Evolutionary conservation across 1,140 invertebrate species (phyloP), one percentile per base, ranked within the genome.

Genomic region (Cydia amplana): DNA sequence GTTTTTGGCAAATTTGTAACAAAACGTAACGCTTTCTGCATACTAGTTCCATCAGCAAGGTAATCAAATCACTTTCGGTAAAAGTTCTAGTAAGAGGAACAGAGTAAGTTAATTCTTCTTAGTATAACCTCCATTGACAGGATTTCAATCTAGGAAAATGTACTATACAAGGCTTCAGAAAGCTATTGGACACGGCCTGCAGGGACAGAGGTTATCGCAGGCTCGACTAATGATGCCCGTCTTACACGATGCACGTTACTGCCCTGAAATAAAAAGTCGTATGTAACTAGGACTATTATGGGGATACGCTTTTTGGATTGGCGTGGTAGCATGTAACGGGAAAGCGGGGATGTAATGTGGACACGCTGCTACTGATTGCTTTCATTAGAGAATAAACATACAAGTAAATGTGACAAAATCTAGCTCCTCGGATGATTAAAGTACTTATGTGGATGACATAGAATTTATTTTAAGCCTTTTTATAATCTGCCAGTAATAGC

Each of bases 151-250:
- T 46, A 14, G 14, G 12, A 51, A 51, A n/a, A 51, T 7, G 2
- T 16, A 49, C 46, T 12, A 43, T 51, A 60, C 1, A 60, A 60
- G 20, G 9, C 20, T 23, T 23, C 55, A 9, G 55, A 23, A 60
- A 60, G 20, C 55, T 23, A 60, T 60, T 20, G 20, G 20, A 83
- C 82, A 79, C 72, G 55, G 77, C 76, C 76, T 74, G 63, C 76
- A 78, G 78, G 82, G 85, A 80, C 83, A 82, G 78, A 83, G 83
- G 83, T 60, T 60, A 85, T 81, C 82, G 82, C 82, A 81, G 80
- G 78, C 83, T 79, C 83, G 76, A 86, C 85, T 87, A 88, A 88
- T 86, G 83, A 87, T 86, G 81, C 80, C 74, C 77, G 79, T 23
- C 55, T n/a, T 23, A 60, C 55, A 60, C 55, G 55, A 60, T 60